Evolutionary conservation across 2,113 vertebrate genomes (phyloP).

Genomic region (Echinops telfairi): DNA sequence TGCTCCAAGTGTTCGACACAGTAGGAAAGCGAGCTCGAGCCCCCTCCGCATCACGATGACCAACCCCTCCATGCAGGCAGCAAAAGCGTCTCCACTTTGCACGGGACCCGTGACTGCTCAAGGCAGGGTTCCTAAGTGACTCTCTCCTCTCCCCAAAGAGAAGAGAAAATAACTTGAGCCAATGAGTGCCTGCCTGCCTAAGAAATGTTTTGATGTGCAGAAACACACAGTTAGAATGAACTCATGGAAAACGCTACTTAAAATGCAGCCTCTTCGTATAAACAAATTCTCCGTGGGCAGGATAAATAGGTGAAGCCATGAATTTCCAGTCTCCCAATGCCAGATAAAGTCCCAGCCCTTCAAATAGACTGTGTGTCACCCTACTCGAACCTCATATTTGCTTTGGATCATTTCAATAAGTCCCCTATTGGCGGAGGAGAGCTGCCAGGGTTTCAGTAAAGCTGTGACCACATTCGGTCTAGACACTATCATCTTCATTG

Average conservation of each 20-base stretch:
- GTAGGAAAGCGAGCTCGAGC: slow-evolving; percentile 63
- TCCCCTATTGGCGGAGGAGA: slow-evolving; percentile 29
- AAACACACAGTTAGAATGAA: slow-evolving; percentile 67
- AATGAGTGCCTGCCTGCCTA: slow-evolving; percentile 25
- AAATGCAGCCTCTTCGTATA: slow-evolving; percentile 23
- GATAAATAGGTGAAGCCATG: slow-evolving; percentile 69
- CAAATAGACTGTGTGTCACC: slow-evolving; percentile 65
- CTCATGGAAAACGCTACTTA: slow-evolving; percentile 74
- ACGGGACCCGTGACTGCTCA: slow-evolving; percentile 37
- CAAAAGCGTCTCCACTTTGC: neutral
- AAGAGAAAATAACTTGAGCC: slow-evolving; percentile 41
- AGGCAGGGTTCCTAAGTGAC: slow-evolving; percentile 30
- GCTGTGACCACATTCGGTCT: slow-evolving; percentile 67
- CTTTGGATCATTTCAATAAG: slow-evolving; percentile 66
- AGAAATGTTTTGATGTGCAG: slow-evolving; percentile 63
- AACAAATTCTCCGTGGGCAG: slow-evolving; percentile 63
- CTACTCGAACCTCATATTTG: slow-evolving; percentile 57
- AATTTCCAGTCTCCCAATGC: slow-evolving; percentile 66
- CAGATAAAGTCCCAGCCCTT: slow-evolving; percentile 71
- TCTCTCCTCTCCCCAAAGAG: slow-evolving; percentile 30
- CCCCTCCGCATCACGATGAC: neutral
- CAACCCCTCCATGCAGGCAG: slow-evolving; percentile 26
- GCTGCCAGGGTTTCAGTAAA: slow-evolving; percentile 65
- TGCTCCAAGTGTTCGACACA: slow-evolving; percentile 1
- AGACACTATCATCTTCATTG: slow-evolving; percentile 71